A percentile compares a stretch with the other conserved stretches of the same genome.
phyloP scores from a whole-genome alignment of 2,113 vertebrate species.

The human (Homo sapiens) region GRCh38 chr6:121879001-121879500 shows the following conservation, averaged over 20 bases:
- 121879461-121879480: slow-evolving; percentile 29
- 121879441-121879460: slow-evolving; percentile 36
- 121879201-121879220: background rate
- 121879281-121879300: background rate
- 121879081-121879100: background rate
- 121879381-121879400: slow-evolving; percentile 29
- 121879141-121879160: background rate
- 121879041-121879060: background rate
- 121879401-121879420: slow-evolving; percentile 55
- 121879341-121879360: slow-evolving; percentile 59
- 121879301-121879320: slow-evolving; percentile 28
- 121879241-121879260: background rate
- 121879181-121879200: background rate
- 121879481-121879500: slow-evolving; percentile 25
- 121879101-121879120: background rate
- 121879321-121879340: slow-evolving; percentile 11
- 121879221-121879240: background rate
- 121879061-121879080: background rate
- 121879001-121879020: accelerated
- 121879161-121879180: background rate
- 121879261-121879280: slow-evolving; percentile 22
- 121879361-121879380: slow-evolving; percentile 54
- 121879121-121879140: background rate
- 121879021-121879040: background rate
- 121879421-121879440: slow-evolving; percentile 57